phyloP scores from a whole-genome alignment of 2,113 vertebrate genomes.

The Canis aureus region DNA sequence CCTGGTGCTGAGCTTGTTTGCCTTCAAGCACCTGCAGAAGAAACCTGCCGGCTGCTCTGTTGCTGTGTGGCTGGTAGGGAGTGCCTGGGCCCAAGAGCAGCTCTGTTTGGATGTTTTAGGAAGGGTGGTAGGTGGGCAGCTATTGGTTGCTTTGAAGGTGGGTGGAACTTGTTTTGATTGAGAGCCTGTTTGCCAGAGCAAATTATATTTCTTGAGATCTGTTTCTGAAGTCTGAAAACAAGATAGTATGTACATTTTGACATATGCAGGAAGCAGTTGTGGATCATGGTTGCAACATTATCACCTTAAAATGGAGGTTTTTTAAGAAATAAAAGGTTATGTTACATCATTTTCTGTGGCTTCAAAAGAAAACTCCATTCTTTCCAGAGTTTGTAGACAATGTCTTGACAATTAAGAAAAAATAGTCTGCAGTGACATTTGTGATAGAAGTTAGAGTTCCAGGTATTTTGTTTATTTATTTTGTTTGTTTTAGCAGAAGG shows the following conservation, averaged over 20 bases:
- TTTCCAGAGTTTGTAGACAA: conserved; percentile 34
- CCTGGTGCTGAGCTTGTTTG: neutral
- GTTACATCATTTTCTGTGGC: neutral
- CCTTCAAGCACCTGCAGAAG: conserved; percentile 67
- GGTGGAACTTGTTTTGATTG: conserved; percentile 89
- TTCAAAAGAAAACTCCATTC: conserved; percentile 16
- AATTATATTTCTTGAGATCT: conserved; percentile 54
- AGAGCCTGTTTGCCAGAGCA: conserved; percentile 82
- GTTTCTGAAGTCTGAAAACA: neutral
- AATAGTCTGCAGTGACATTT: neutral
- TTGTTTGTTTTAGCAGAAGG: neutral
- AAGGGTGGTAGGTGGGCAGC: conserved; percentile 86
- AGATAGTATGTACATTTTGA: neutral
- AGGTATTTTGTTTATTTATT: neutral
- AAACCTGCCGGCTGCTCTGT: neutral
- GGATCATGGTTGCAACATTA: neutral
- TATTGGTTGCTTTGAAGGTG: conserved; percentile 91
- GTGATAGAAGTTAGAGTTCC: conserved; percentile 20
- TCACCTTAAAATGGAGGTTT: neutral
- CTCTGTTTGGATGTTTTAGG: conserved; percentile 88
- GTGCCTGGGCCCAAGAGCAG: conserved; percentile 79
- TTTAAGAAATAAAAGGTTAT: neutral
- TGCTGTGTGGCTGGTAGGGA: neutral
- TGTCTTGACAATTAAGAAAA: conserved; percentile 37
- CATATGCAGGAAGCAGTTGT: fast-evolving